Evolutionary conservation across 2,888 invertebrate species (phyloP), one percentile per base, ranked within the genome.

Genomic region (Blastobasis adustella): DNA sequence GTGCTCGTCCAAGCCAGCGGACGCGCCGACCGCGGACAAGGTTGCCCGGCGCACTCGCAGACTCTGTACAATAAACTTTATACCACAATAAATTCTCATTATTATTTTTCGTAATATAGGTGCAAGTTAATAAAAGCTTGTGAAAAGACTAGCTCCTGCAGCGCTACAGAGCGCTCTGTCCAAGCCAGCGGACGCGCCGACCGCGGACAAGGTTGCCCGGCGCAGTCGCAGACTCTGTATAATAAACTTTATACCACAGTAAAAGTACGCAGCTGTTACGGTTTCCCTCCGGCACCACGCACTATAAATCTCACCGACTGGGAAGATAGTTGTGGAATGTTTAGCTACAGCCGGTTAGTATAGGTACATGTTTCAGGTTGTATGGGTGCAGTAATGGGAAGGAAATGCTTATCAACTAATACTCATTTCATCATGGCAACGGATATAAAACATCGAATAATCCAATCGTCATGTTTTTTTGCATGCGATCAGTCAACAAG

Each of bases 161-260:
- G 23, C 23, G 23, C 23, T 23, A 23, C 23, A 23, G 23, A 23
- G 23, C 38, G 41, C 44, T 8, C 5, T 42, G 56, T 53, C 56
- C 57, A 57, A 54, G 57, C 53, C 46, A 38, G 5, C 46, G 46
- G 9, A 53, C 58, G 60, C 55, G 54, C 47, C 45, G 56, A 43
- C 45, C 42, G 39, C 51, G 45, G 46, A 23, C 78, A 79, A 81
- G 83, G 82, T 80, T 80, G 3, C 23, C 23, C 23, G 23, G 23
- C 23, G 23, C 23, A 23, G 23, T 23, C 23, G 74, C 57, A 65
- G 71, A 69, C 62, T 56, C 66, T 63, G 60, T 59, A 63, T 60
- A 65, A 71, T 72, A 69, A 69, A 67, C 68, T 65, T 52, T 62
- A 63, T 62, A 62, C 52, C 58, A 50, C 56, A 54, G 49, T 59